Base-by-base conservation (phyloP, 2,888 invertebrate species). In the Tenthredo distinguenda region DNA sequence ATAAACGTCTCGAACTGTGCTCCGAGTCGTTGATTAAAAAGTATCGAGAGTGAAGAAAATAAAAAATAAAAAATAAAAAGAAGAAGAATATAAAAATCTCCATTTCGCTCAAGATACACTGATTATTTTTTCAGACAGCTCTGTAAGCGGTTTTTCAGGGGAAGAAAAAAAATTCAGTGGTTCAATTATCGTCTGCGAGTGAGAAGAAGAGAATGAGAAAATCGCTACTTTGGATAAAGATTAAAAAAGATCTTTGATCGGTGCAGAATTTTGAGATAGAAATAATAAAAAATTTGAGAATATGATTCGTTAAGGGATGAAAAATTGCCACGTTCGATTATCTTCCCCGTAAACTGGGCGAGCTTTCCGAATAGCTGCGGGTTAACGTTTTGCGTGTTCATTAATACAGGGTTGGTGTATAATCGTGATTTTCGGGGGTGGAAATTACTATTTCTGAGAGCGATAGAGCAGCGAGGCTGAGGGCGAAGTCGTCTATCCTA, bases 1-100 rank as follows among this genome's bases (percentile, higher is more conserved):
- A 62, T 26, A 26, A 21, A 26, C 62, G 26, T 62, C 62, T 62
- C 26, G 62, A 62, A 26, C 62, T 55, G 55, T 55, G 55, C 10
- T 3, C 10, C 12, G 5, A 7, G 74, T 43, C 21, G 74, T 18
- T 77, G 77, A 77, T 77, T 77, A 34, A 77, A 77, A 77, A 77
- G 50, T 77, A 55, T 50, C 77, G 77, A 50, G 31, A 55, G n/a
- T 26, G 31, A 50, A 76, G 31, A 76, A 15, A 12, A 26, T 18
- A n/a, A 37, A 10, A 72, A 4, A 12, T 12, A 21, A 21, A 21
- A 43, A 74, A 43, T 0, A 12, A 40, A 72, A 40, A 2, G 18
- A 50, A 31, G 34, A 31, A 18, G 31, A 76, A 34, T 34, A 37
- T 2, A 31, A 68, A 65, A 31, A 65, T 21, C 26, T 62, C 62